phyloP scores from a whole-genome alignment of 2,888 invertebrate genomes.

The Thyatira batis region DNA sequence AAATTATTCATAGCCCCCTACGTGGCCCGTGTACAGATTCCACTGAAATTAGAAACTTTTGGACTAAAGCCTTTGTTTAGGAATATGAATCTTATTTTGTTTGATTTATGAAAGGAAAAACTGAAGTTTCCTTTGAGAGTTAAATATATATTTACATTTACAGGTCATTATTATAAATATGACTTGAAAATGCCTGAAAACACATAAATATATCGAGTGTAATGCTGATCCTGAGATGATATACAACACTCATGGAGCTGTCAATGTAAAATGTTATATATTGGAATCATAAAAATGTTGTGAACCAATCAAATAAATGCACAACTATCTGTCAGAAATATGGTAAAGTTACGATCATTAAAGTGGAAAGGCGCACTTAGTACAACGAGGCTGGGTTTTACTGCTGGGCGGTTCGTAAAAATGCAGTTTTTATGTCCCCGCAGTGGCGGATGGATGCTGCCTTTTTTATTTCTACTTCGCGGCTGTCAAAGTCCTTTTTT shows the following conservation, averaged over 20 bases:
- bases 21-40: conserved; percentile 33
- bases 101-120: background rate
- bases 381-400: conserved; percentile 39
- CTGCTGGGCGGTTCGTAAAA: conserved; percentile 43
- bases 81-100: conserved; percentile 2
- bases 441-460: conserved; percentile 40
- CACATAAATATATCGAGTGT: too few relatives aligned
- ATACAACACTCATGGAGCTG: too few relatives aligned
- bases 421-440: conserved; percentile 50
- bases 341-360: conserved; percentile 19
- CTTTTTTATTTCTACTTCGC: conserved; percentile 60
- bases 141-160: background rate
- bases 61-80: conserved; percentile 27
- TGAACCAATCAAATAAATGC: conserved; percentile 2
- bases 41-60: conserved; percentile 25
- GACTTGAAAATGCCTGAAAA: too few relatives aligned
- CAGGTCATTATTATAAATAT: background rate
- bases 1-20: conserved; percentile 43
- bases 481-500: conserved; percentile 53
- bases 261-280: background rate
- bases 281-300: background rate
- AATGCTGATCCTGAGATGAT: too few relatives aligned
- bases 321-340: conserved; percentile 8
- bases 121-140: background rate
- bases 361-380: conserved; percentile 31